Conservation (phyloP, 2,113 vertebrate species). For the Pterocles orientalis region DNA sequence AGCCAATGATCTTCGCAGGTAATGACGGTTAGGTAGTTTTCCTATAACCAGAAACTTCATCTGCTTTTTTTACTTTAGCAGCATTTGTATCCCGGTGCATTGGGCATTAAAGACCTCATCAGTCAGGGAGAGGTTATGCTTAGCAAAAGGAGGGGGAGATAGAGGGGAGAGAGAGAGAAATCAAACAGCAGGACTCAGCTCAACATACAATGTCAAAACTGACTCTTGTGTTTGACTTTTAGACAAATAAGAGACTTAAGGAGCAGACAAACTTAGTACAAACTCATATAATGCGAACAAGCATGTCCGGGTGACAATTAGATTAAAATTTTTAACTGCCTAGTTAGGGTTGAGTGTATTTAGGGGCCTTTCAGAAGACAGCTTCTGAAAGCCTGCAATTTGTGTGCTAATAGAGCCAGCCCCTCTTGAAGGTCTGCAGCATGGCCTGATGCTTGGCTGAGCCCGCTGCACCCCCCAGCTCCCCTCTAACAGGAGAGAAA, state of each 20-base stretch:
- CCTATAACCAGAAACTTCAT: neutral
- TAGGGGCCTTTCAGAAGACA: slow-evolving; percentile 49
- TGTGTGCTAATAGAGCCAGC: slow-evolving; percentile 64
- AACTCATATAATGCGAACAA: neutral
- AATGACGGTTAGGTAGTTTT: neutral
- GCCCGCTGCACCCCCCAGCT: neutral
- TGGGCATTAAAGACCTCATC: neutral
- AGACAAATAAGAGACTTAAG: neutral
- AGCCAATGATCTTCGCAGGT: neutral
- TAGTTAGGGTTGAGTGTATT: slow-evolving; percentile 6
- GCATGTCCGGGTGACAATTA: slow-evolving; percentile 61
- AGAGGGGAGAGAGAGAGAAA: neutral
- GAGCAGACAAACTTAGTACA: neutral
- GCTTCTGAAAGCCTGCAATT: slow-evolving; percentile 71
- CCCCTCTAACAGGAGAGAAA: slow-evolving; percentile 45
- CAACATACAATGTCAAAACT: neutral
- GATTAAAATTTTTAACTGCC: slow-evolving; percentile 56
- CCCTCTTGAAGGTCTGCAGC: slow-evolving; percentile 52
- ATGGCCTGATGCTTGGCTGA: slow-evolving; percentile 21
- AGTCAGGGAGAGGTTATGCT: neutral
- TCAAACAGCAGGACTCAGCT: neutral
- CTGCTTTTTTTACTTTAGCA: neutral
- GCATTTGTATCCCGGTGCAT: neutral
- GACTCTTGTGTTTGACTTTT: neutral
- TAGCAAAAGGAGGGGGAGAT: neutral